Conservation (phyloP, 2,113 vertebrate species). For the Protomyctophum bolini region DNA sequence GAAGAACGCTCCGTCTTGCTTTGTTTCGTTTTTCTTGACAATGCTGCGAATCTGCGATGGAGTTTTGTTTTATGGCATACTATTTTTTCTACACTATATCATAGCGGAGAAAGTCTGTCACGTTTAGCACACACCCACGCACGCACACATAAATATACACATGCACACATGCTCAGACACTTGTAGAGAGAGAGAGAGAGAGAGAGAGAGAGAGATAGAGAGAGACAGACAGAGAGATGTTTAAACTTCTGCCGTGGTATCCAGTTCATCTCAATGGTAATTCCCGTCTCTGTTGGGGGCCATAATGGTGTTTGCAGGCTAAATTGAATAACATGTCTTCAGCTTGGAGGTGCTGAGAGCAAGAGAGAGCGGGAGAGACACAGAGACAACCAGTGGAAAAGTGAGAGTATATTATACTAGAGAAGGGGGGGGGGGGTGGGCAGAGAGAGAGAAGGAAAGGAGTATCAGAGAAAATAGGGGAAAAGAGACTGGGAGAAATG, state of each 20-base stretch:
- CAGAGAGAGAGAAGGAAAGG: neutral
- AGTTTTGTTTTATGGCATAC: too few species aligned
- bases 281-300: conserved; percentile 24
- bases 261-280: conserved; percentile 29
- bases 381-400: neutral
- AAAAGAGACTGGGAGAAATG: neutral
- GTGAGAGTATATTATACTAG: neutral
- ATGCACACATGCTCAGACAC: neutral
- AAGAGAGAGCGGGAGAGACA: neutral
- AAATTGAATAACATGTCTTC: conserved; percentile 53
- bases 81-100: too few species aligned
- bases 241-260: conserved; percentile 30
- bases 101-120: too few species aligned
- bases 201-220: too few species aligned
- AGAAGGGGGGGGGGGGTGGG: neutral
- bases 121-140: conserved; percentile 1
- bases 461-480: neutral
- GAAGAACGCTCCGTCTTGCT: too few species aligned
- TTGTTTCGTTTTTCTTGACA: too few species aligned
- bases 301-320: conserved; percentile 55
- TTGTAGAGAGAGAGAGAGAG: too few species aligned
- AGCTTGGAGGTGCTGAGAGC: conserved; percentile 27
- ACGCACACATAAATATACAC: neutral
- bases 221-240: too few species aligned
- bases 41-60: too few species aligned